Conservation (phyloP, 2,113 vertebrate species). For the Alectura lathami region DNA sequence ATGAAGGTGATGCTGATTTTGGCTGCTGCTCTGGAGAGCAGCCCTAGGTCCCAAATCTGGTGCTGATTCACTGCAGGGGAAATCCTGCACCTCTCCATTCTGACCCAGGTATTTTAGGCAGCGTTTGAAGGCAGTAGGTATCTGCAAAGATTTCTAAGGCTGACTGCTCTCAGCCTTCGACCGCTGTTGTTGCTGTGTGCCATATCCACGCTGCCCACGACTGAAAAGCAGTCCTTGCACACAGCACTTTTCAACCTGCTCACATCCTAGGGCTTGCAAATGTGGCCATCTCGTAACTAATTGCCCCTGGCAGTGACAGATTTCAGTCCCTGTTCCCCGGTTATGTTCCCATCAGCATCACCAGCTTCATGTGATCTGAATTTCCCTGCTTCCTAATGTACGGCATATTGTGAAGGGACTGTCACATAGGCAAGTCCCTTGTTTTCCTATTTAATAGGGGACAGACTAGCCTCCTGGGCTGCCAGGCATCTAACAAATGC, state of each 20-base stretch:
- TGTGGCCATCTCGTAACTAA: background rate
- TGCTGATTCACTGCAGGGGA: background rate
- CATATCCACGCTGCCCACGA: fast-evolving
- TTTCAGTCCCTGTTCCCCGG: background rate
- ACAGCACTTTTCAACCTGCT: background rate
- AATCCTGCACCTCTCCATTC: background rate
- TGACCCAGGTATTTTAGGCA: background rate
- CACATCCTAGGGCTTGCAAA: background rate
- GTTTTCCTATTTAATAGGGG: background rate
- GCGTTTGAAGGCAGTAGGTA: background rate
- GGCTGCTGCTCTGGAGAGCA: background rate
- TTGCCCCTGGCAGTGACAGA: background rate
- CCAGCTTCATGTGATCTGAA: background rate
- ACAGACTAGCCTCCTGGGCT: background rate
- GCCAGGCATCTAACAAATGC: background rate
- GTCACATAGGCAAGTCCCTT: background rate
- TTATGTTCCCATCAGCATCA: background rate
- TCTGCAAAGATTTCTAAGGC: background rate
- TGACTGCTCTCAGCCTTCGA: background rate
- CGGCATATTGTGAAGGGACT: background rate
- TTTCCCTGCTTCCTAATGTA: background rate
- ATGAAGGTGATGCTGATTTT: background rate
- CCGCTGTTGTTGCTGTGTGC: fast-evolving
- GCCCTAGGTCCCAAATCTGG: background rate
- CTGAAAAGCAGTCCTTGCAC: background rate